Conservation (phyloP, 2,888 invertebrate genomes). For the Sialis lutaria region DNA sequence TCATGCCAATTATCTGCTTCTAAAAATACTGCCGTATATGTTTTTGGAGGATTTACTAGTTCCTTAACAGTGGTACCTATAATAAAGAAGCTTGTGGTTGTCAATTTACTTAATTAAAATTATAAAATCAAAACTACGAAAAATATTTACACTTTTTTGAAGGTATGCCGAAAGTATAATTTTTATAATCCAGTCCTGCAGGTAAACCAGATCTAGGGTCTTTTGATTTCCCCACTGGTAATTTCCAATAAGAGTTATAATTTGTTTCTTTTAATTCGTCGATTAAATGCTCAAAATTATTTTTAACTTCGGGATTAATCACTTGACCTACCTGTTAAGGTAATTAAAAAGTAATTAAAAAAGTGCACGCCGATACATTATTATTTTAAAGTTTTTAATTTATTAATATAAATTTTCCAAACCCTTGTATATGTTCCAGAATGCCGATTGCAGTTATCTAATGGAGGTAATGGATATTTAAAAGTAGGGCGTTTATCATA, state of each 20-base stretch:
- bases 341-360: not conserved
- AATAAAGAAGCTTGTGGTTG: constrained; percentile 3
- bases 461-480: constrained; percentile 4
- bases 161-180: constrained; percentile 24
- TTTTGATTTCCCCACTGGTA: constrained; percentile 24
- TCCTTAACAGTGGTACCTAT: constrained; percentile 19
- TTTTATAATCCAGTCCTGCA: constrained; percentile 21
- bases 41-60: constrained; percentile 24
- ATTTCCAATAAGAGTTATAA: constrained; percentile 28
- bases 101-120: not conserved
- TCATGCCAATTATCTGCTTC: constrained; percentile 24
- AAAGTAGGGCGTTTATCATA: constrained; percentile 10
- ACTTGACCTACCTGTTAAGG: not conserved
- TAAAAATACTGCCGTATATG: constrained; percentile 19
- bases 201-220: constrained; percentile 28
- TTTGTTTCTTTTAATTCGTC: constrained; percentile 28
- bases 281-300: constrained; percentile 27
- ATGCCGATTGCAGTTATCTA: not conserved
- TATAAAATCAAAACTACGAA: not conserved
- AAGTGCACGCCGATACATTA: no score
- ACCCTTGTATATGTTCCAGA: constrained; percentile 1
- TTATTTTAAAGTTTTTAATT: no score
- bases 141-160: constrained; percentile 3
- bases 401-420: not conserved
- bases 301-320: constrained; percentile 19